These are phyloP conservation scores for Ryuthela nishihirai DNA, from an alignment of 2,888 invertebrate species.

Conservation along the genomic window DNA sequence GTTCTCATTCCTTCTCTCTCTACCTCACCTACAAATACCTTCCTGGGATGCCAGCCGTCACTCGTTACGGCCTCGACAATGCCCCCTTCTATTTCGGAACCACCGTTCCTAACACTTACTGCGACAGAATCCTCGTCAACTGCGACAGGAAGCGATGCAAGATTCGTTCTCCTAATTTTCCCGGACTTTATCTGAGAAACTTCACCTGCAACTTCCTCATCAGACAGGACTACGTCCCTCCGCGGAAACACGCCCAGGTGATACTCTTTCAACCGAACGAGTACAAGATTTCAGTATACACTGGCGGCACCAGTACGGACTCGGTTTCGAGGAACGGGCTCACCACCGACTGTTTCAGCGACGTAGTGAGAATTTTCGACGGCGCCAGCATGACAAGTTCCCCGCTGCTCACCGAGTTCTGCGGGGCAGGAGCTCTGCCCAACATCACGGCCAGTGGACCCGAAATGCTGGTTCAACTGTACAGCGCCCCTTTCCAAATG, in stretches of 20 bases:
- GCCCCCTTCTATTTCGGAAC: constrained; percentile 61
- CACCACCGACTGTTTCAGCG: constrained; percentile 40
- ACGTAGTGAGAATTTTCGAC: constrained; percentile 68
- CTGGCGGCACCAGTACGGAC: constrained; percentile 36
- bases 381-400: constrained; percentile 71
- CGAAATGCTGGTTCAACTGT: constrained; percentile 73
- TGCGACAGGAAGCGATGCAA: constrained; percentile 68
- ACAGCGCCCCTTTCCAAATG: constrained; percentile 75
- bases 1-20: constrained; percentile 2
- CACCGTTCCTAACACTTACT: constrained; percentile 47
- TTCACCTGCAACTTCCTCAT: constrained; percentile 86
- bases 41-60: not conserved
- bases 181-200: constrained; percentile 79
- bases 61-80: constrained; percentile 43
- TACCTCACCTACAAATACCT: constrained; percentile 24
- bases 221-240: constrained; percentile 61
- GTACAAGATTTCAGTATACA: constrained; percentile 67
- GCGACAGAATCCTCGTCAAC: constrained; percentile 73
- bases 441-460: constrained; percentile 73
- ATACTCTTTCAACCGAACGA: constrained; percentile 70
- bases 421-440: constrained; percentile 76
- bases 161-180: constrained; percentile 84
- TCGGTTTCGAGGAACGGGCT: constrained; percentile 34
- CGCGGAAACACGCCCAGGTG: constrained; percentile 71
- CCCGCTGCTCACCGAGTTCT: constrained; percentile 70